Conservation (phyloP, 2,113 vertebrate genomes). For the Microtus ochrogaster region DNA sequence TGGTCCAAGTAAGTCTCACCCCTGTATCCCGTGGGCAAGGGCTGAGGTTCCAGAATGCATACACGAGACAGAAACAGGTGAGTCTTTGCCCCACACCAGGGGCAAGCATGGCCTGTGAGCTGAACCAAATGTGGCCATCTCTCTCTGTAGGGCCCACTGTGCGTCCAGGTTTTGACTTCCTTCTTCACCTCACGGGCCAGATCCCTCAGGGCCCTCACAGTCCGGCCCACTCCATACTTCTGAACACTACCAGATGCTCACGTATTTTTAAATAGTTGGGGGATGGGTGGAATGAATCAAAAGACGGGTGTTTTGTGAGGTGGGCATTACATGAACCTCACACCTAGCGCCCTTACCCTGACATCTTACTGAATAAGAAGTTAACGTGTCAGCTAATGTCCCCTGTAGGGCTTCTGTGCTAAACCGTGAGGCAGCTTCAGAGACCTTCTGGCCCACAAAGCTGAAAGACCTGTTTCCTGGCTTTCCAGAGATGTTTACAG, state of each 20-base stretch:
- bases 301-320: neutral
- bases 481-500: neutral
- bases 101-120: neutral
- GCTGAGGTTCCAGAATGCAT: rapidly evolving
- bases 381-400: rapidly evolving
- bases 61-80: neutral
- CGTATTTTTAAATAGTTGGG: neutral
- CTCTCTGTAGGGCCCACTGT: neutral
- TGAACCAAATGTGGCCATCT: neutral
- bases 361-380: too few relatives aligned
- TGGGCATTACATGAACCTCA: neutral
- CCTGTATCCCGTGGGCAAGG: neutral
- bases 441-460: neutral
- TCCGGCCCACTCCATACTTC: neutral
- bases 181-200: neutral
- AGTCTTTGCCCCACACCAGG: neutral
- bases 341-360: rapidly evolving
- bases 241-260: neutral
- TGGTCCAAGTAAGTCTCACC: rapidly evolving
- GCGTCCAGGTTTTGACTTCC: neutral
- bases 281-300: neutral
- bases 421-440: neutral
- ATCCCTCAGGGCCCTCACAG: neutral
- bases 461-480: neutral
- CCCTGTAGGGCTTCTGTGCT: too few relatives aligned